Base-by-base conservation (phyloP, 2,113 vertebrate genomes). In the Sporophila hypoxantha region DNA sequence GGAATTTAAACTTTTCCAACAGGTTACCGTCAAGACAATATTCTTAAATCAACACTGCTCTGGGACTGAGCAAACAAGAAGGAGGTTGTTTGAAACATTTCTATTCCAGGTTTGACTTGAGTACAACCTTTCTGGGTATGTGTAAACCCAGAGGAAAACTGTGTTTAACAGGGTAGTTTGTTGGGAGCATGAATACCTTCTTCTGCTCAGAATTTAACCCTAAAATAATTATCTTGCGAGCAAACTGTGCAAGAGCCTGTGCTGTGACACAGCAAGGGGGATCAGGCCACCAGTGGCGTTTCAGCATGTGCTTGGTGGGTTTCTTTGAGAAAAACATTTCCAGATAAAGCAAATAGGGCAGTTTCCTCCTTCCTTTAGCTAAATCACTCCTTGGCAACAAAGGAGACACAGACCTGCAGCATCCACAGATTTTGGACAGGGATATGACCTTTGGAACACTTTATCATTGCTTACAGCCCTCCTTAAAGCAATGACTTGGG, bases 81-180 rank as follows among this genome's bases (percentile, higher is more conserved):
- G 22, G 34, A 85, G 32, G 49, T 39, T 79, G 20, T 37, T 60
- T 37, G 27, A 91, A 83, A 41, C 19, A 14, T 67, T 82, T 69
- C 56, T 85, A 4, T 56, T 70, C 44, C 52, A 41, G n/a, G 10
- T 76, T 85, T 82, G 56, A 56, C 57, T 82, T 2, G 2, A 79
- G 32, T 16, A 47, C 64, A 87, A 42, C 52, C 37, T 76, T 79
- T 6, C 42, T 16, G 57, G 1, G 2, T 0, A 0, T 29, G 20
- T 17, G 26, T 60, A 74, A 81, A 55, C 30, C 14, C 10, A 13
- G 85, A 66, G 32, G 5, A 79, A 88, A 88, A 62, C 5, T 32
- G 25, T 74, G 21, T 55, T 76, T 55, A 76, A 82, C 13, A 13
- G 42, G 2, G 0, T 30, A 10, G 41, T 41, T 68, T 0, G 0